Percentiles rank a stretch among this genome's conserved stretches.
Conservation (phyloP, 2,113 vertebrate genomes). For the Mustela lutreola region DNA sequence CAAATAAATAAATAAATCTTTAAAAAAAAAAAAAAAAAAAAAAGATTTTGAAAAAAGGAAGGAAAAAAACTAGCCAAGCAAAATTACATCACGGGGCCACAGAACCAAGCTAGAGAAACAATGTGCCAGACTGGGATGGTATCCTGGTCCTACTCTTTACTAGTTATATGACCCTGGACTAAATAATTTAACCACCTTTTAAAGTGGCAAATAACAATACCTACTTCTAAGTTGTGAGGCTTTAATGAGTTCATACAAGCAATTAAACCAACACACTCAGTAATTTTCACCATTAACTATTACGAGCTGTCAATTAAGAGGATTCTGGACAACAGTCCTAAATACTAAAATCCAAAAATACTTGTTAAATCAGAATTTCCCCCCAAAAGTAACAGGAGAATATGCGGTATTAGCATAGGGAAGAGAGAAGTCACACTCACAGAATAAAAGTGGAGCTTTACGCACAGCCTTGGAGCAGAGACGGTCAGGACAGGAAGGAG, state of each 20-base stretch:
- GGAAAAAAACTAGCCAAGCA: neutral
- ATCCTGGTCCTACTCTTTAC: neutral
- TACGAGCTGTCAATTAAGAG: neutral
- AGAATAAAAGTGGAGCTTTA: constrained; percentile 36
- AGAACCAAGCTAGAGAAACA: neutral
- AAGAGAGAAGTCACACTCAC: constrained; percentile 56
- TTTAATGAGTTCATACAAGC: neutral
- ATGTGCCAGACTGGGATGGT: neutral
- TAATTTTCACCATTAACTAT: neutral
- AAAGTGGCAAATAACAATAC: neutral
- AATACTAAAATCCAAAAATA: constrained; percentile 35
- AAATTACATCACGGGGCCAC: neutral
- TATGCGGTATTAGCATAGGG: neutral
- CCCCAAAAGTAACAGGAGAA: neutral
- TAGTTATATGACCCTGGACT: neutral
- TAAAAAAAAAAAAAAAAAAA: neutral
- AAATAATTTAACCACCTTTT: neutral
- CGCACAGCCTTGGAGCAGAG: neutral
- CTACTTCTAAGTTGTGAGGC: neutral
- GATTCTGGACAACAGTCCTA: neutral
- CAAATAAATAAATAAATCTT: too few species aligned
- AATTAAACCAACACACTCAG: constrained; percentile 30
- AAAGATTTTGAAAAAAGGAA: neutral
- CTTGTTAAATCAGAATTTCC: constrained; percentile 20
- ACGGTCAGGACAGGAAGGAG: neutral